Evolutionary conservation across 2,797 vertebrate species (phyloP).

Genomic region (Microtus obscurus): DNA sequence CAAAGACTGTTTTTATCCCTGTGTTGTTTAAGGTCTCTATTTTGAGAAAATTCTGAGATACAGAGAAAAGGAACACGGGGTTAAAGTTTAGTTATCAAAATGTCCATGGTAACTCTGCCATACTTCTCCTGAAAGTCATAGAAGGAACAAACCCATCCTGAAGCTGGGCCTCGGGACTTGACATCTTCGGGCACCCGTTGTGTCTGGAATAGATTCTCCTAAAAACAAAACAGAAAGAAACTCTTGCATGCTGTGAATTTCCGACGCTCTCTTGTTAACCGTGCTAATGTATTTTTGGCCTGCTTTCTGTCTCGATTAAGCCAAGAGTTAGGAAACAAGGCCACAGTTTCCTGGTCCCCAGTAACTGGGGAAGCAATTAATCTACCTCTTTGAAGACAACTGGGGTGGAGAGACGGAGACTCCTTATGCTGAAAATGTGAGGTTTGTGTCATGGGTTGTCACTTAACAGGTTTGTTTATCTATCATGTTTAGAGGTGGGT

Average conservation of each 20-base stretch:
- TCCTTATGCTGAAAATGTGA: neutral
- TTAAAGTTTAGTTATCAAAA: neutral
- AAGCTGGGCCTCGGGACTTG: neutral
- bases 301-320: neutral
- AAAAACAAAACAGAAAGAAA: neutral
- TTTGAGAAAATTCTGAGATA: conserved; percentile 55
- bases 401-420: neutral
- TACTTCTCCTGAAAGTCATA: neutral
- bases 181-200: neutral
- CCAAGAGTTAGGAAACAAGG: conserved; percentile 26
- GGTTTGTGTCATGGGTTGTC: neutral
- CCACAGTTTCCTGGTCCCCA: neutral
- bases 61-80: neutral
- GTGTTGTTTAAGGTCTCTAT: neutral
- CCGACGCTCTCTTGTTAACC: neutral
- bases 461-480: neutral
- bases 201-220: neutral
- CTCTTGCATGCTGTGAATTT: conserved; percentile 7
- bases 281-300: conserved; percentile 56
- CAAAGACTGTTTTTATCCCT: neutral
- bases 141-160: neutral
- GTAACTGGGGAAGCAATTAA: neutral
- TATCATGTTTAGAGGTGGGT: neutral
- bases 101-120: neutral
- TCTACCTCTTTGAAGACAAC: conserved; percentile 28